Evolutionary conservation across 1,140 invertebrate genomes (phyloP).

Genomic region (Belonocnema kinseyi): DNA sequence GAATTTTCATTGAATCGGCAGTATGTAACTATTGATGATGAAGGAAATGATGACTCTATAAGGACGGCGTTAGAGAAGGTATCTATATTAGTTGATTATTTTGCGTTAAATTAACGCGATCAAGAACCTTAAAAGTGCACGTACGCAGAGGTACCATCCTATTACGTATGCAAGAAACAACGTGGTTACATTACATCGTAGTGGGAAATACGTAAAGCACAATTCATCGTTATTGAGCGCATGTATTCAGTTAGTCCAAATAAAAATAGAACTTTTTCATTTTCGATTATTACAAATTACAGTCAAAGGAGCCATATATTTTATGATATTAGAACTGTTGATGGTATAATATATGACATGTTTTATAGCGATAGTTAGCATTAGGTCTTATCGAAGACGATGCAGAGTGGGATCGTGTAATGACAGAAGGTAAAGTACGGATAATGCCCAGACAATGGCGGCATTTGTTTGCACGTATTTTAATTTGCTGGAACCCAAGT

Average conservation of each 20-base stretch:
- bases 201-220: constrained; percentile 13
- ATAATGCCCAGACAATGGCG: constrained; percentile 22
- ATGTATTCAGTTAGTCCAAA: constrained; percentile 36
- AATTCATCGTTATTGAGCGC: not conserved
- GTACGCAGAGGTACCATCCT: constrained; percentile 34
- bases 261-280: constrained; percentile 34
- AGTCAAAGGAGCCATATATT: constrained; percentile 22
- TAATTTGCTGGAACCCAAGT: constrained; percentile 2
- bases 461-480: not conserved
- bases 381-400: not conserved
- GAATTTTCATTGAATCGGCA: constrained; percentile 39
- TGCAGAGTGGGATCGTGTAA: no score
- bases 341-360: not conserved
- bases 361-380: constrained; percentile 20
- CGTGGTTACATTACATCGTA: not conserved
- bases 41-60: constrained; percentile 20
- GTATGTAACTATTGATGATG: constrained; percentile 16
- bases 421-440: not conserved
- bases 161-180: constrained; percentile 40
- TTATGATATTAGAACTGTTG: constrained; percentile 25
- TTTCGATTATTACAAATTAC: constrained; percentile 21
- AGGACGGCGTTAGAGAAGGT: not conserved
- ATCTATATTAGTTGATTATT: constrained; percentile 34
- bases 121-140: constrained; percentile 13
- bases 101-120: constrained; percentile 21